Percentiles rank a stretch among this genome's conserved stretches.
phyloP scores from a whole-genome alignment of 2,888 invertebrate species.

The Romanomermis culicivorax region DNA sequence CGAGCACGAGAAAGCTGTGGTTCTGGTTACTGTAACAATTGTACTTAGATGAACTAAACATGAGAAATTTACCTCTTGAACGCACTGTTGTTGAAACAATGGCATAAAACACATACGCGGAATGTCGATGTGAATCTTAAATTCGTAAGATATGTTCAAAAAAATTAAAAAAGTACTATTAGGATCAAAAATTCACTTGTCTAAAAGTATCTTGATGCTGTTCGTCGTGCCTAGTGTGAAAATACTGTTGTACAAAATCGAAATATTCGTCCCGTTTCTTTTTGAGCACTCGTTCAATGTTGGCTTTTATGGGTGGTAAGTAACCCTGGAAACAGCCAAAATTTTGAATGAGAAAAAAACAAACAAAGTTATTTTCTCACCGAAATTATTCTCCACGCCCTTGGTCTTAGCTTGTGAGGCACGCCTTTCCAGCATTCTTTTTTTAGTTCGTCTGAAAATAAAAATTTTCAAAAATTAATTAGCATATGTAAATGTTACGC shows the following conservation, averaged over 20 bases:
- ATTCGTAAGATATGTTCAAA: background rate
- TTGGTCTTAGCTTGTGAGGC: constrained; percentile 56
- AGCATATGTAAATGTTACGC: too few relatives aligned
- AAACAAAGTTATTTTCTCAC: too few relatives aligned
- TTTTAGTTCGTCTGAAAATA: constrained; percentile 23
- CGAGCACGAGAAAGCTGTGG: too few relatives aligned
- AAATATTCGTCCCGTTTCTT: constrained; percentile 86
- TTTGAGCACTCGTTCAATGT: constrained; percentile 62
- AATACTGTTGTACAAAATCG: constrained; percentile 84
- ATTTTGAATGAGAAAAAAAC: background rate
- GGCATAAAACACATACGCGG: constrained; percentile 93
- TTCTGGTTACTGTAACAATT: too few relatives aligned
- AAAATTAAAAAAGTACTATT: background rate
- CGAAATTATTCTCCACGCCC: constrained; percentile 45
- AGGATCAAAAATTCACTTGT: constrained; percentile 36
- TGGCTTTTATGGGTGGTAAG: constrained; percentile 70
- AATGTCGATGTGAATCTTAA: constrained; percentile 86
- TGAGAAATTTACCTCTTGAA: constrained; percentile 43
- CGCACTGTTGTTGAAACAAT: constrained; percentile 79
- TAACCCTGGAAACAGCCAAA: constrained; percentile 45
- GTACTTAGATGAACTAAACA: too few relatives aligned
- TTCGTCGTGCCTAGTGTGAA: constrained; percentile 68
- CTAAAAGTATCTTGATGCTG: constrained; percentile 75
- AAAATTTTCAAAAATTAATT: too few relatives aligned
- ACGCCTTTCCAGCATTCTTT: constrained; percentile 68